These are phyloP conservation scores for Plemyria rubiginata DNA, from an alignment of 2,888 invertebrate genomes.

Conservation along the genomic window DNA sequence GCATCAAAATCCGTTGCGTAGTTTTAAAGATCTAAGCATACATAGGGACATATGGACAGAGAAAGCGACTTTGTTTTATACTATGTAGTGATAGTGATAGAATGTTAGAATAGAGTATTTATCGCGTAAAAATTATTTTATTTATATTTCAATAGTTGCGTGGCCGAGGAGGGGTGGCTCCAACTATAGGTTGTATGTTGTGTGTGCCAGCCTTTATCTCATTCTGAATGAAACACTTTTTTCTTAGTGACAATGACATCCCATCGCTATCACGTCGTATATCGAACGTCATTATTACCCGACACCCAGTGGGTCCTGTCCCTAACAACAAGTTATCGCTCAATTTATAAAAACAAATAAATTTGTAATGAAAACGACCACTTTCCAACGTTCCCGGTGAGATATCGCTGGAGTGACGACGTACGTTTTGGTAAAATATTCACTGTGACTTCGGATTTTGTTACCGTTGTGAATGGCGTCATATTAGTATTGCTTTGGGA, in stretches of 20 bases:
- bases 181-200: neutral
- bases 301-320: constrained; percentile 61
- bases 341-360: constrained; percentile 61
- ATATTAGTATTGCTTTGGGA: neutral
- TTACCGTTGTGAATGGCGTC: constrained; percentile 15
- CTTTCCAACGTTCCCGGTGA: constrained; percentile 28
- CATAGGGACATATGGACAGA: too few relatives aligned
- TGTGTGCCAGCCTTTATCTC: neutral
- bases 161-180: too few relatives aligned
- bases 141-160: too few relatives aligned
- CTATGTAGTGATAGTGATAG: too few relatives aligned
- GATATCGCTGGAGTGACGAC: constrained; percentile 36
- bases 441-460: constrained; percentile 28
- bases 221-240: constrained; percentile 28
- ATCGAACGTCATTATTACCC: constrained; percentile 63
- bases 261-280: constrained; percentile 57
- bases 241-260: constrained; percentile 24
- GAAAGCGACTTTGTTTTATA: too few relatives aligned
- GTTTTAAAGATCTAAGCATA: too few relatives aligned
- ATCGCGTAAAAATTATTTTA: too few relatives aligned
- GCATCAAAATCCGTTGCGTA: too few relatives aligned
- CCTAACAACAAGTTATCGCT: constrained; percentile 66
- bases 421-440: constrained; percentile 31
- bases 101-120: too few relatives aligned
- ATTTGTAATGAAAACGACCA: constrained; percentile 45